Evolutionary conservation across 2,113 vertebrate genomes (phyloP).

Genomic region (Microcebus tavaratra): DNA sequence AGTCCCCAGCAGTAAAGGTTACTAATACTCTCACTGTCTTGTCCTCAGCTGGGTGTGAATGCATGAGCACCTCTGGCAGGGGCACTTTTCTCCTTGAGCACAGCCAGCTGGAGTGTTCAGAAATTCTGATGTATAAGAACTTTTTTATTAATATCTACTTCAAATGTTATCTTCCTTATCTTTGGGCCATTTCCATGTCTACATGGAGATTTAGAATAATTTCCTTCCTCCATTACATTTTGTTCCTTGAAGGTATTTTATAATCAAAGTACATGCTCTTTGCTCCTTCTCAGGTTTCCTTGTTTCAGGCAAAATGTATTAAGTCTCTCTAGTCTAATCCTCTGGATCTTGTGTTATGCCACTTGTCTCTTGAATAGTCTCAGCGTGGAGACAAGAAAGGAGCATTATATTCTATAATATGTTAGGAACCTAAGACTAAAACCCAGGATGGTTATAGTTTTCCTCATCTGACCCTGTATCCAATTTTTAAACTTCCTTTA

Average conservation of each 20-base stretch:
- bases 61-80: background rate
- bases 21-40: background rate
- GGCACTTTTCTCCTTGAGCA: background rate
- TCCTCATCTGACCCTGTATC: background rate
- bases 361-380: constrained; percentile 8
- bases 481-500: background rate
- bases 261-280: constrained; percentile 28
- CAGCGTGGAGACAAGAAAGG: background rate
- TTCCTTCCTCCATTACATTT: constrained; percentile 65
- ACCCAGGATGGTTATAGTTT: background rate
- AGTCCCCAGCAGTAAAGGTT: background rate
- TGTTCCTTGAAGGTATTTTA: constrained; percentile 67
- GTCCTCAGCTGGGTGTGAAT: background rate
- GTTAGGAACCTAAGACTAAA: background rate
- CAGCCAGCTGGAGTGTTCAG: background rate
- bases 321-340: constrained; percentile 20
- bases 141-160: constrained; percentile 55
- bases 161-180: constrained; percentile 52
- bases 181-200: constrained; percentile 67
- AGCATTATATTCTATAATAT: background rate
- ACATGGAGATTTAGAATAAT: constrained; percentile 69
- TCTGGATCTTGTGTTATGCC: background rate
- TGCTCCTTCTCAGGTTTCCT: constrained; percentile 4
- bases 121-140: background rate
- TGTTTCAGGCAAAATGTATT: constrained; percentile 59